Percentiles rank a stretch among this genome's conserved stretches.
These are phyloP conservation scores for Drosophila atroscutellata DNA, from an alignment of 2,888 invertebrate genomes.

Conservation along the genomic window DNA sequence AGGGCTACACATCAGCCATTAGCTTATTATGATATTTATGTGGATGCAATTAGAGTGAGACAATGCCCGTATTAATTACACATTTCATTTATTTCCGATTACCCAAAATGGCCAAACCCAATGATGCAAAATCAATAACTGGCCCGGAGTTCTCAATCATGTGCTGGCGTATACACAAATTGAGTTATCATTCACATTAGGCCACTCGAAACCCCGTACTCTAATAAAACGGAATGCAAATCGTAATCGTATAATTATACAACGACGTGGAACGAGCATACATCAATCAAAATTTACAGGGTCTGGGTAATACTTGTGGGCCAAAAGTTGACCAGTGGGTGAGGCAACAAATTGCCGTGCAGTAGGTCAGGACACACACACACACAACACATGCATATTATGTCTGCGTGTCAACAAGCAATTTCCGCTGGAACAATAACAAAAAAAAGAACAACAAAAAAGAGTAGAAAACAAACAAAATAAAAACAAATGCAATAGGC, in stretches of 20 bases:
- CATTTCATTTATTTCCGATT: constrained; percentile 69
- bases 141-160: neutral
- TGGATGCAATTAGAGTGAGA: constrained; percentile 63
- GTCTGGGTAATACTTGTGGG: neutral
- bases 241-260: constrained; percentile 62
- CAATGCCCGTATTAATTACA: constrained; percentile 73
- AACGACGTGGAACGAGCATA: constrained; percentile 44
- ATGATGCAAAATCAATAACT: constrained; percentile 67
- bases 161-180: constrained; percentile 32
- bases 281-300: constrained; percentile 69
- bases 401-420: constrained; percentile 77
- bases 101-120: constrained; percentile 37
- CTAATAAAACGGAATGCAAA: constrained; percentile 72
- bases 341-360: constrained; percentile 69
- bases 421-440: constrained; percentile 63
- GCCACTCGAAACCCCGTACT: constrained; percentile 46
- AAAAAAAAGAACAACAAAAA: constrained; percentile 2
- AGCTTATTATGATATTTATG: constrained; percentile 71
- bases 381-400: constrained; percentile 21
- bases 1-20: constrained; percentile 40
- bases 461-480: constrained; percentile 25
- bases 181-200: constrained; percentile 55
- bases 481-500: constrained; percentile 40
- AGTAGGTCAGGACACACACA: constrained; percentile 57
- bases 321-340: constrained; percentile 49